Conservation (phyloP, 37 sponge, comb jelly and placozoan genomes). For the Dysidea cf. avara region DNA sequence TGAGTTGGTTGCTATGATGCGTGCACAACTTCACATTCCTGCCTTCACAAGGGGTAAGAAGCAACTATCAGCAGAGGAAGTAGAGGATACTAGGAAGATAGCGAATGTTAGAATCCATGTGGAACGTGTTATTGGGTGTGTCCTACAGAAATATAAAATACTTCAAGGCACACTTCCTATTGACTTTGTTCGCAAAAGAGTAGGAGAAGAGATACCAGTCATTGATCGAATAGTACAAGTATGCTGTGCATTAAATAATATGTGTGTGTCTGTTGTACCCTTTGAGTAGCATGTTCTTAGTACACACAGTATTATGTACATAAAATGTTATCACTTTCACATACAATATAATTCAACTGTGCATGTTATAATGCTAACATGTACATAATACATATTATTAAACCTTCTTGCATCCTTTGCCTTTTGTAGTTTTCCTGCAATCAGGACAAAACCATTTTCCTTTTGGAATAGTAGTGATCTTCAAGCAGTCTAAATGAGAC, state of each 20-base stretch:
- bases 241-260: constrained; percentile 64
- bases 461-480: constrained; percentile 2
- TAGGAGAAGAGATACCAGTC: constrained; percentile 8
- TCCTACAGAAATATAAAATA: constrained; percentile 56
- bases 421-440: constrained; percentile 32
- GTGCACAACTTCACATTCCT: constrained; percentile 56
- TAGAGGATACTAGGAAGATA: constrained; percentile 62
- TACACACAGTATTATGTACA: too few species aligned
- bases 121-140: constrained; percentile 63
- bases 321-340: too few species aligned
- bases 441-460: constrained; percentile 63
- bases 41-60: constrained; percentile 68
- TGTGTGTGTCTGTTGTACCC: constrained; percentile 62
- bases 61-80: constrained; percentile 47
- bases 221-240: constrained; percentile 47
- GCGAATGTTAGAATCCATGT: constrained; percentile 87
- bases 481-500: constrained; percentile 16
- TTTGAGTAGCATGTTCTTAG: constrained; percentile 38
- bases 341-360: too few species aligned
- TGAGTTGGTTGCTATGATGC: constrained; percentile 60
- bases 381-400: too few species aligned
- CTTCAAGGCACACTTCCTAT: constrained; percentile 48
- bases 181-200: constrained; percentile 30
- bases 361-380: too few species aligned
- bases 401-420: too few species aligned